Base-by-base conservation (phyloP, 2,888 invertebrate species). In the Aphodius granarius region DNA sequence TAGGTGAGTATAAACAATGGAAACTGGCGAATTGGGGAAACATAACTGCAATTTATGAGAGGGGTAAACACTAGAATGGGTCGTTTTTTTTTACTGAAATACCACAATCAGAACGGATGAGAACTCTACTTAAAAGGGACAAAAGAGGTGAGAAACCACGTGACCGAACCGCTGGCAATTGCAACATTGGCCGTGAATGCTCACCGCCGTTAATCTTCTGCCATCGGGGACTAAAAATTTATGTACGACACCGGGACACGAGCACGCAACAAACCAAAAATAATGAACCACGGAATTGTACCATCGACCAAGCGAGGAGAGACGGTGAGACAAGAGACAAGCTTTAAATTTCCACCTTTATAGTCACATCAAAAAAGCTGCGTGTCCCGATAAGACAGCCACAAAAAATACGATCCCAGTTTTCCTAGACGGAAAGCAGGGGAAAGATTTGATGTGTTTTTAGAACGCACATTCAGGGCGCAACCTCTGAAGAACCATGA, bases 201-300 rank as follows among this genome's bases (percentile, higher is more conserved):
- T 43, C 43, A 43, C 13, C 43, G 43, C 43, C 43, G 43, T 43
- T 43, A 43, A 43, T 43, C 43, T 43, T 43, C 43, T 76, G 71
- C 71, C 76, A 19, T 16, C 17, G 66, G 73, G 22, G 63, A 63
- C 72, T 16, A 16, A 66, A 71, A 76, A 76, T 76, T 76, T 76
- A 76, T 76, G 76, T 73, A 78, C 77, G 76, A 79, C 78, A 76
- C 74, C 78, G 74, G 78, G 78, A 78, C 79, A 79, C 77, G 79
- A 80, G 78, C 78, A 75, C 72, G 77, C 77, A 77, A 77, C 76
- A 78, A 73, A 71, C 66, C 70, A 21, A 43, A 78, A 80, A 78
- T 80, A 80, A 80, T 78, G 77, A 79, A 76, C 70, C 76, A 71
- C 71, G 74, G 74, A 76, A 74, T 76, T 76, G 20, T 64, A 16